Percentiles rank a stretch among this genome's conserved stretches.
Evolutionary conservation across 1,140 invertebrate genomes (phyloP).

Genomic region (Apolygus lucorum): DNA sequence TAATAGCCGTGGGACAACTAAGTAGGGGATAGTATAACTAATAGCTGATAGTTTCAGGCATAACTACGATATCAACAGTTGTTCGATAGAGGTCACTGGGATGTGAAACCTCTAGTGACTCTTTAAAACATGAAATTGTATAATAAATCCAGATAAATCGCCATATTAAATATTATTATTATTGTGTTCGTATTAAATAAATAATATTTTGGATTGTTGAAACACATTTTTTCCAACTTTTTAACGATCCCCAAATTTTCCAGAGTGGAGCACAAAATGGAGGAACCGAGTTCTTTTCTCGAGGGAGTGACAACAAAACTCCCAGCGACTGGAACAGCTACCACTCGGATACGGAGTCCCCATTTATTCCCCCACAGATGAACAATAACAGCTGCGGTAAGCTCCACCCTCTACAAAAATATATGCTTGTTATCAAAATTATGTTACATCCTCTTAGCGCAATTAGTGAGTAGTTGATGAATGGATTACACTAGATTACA

Average conservation of each 20-base stretch:
- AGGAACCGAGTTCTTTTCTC: not conserved
- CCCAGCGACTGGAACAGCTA: conserved; percentile 16
- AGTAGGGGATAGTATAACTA: too few species aligned
- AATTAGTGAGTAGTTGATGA: too few species aligned
- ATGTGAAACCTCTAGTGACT: too few species aligned
- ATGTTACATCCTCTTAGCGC: too few species aligned
- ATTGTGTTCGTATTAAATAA: too few species aligned
- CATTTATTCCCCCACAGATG: conserved; percentile 20
- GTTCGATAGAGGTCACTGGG: not conserved
- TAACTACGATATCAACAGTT: not conserved
- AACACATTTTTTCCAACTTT: not conserved
- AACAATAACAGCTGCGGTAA: conserved; percentile 15
- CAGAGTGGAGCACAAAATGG: conserved; percentile 15
- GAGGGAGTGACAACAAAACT: conserved; percentile 4
- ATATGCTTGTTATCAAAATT: too few species aligned
- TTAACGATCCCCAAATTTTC: not conserved
- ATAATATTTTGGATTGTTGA: too few species aligned
- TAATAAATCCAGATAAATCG: not conserved
- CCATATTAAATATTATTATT: not conserved
- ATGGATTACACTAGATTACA: too few species aligned
- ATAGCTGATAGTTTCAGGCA: not conserved
- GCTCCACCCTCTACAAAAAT: too few species aligned
- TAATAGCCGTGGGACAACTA: too few species aligned
- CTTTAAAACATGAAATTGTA: not conserved
- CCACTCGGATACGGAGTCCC: conserved; percentile 18